Evolutionary conservation across 2,888 invertebrate species (phyloP), one percentile per base, ranked within the genome.

Genomic region (Digitonthophagus gazella): DNA sequence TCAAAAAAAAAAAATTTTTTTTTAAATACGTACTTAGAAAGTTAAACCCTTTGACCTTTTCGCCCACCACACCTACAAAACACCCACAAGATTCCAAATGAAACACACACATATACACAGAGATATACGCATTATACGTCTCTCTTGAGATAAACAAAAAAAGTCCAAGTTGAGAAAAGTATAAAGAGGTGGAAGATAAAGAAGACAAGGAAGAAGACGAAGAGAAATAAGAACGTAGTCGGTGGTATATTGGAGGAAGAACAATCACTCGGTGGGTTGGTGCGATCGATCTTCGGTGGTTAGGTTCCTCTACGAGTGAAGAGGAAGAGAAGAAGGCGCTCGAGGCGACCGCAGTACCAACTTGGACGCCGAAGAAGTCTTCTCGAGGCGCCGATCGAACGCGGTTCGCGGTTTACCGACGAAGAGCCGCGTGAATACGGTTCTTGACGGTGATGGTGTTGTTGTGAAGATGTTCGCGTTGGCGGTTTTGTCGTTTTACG

Each of bases 401-500:
- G n/a, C n/a, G n/a, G n/a, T n/a, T n/a, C n/a, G n/a, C n/a, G n/a
- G n/a, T n/a, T n/a, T n/a, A n/a, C n/a, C n/a, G n/a, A n/a, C n/a
- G n/a, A n/a, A n/a, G n/a, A n/a, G n/a, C n/a, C n/a, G n/a, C n/a
- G n/a, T n/a, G n/a, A n/a, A n/a, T n/a, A n/a, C n/a, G 14, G 57
- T 57, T 15, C 15, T 57, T 57, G 57, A 57, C 15, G 57, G 14
- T 57, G 57, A 15, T 14, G 58, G 58, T 44, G 18, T 18, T 18
- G 61, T 19, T 4, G 65, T 64, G 67, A 61, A 64, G 15, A 67
- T 71, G 69, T 58, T 69, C 54, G 15, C 72, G 15, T 55, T 70
- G 58, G 61, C 65, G 20, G 58, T 74, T 56, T 22, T 74, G 58
- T 67, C 73, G 67, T 68, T 69, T 67, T 67, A 71, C 19, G 67